Percentiles rank a stretch among this genome's conserved stretches.
These are phyloP conservation scores for Euschistus heros DNA, from an alignment of 1,140 invertebrate genomes.

Conservation along the genomic window DNA sequence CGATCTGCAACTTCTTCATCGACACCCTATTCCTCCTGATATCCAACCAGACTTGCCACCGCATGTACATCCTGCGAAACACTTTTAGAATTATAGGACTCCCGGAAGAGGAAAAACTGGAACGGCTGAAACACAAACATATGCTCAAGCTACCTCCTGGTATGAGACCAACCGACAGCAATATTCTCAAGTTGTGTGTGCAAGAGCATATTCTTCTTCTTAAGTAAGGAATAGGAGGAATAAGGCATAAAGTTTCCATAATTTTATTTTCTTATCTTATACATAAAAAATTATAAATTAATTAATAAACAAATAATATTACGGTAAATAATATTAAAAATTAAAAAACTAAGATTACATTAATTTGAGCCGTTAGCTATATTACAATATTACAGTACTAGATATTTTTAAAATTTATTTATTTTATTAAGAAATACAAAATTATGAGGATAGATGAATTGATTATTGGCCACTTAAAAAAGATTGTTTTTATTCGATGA, in stretches of 20 bases:
- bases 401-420: no score
- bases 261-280: no score
- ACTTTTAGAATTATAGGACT: neutral
- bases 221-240: neutral
- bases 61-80: neutral
- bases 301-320: no score
- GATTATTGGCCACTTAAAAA: no score
- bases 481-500: no score
- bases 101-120: neutral
- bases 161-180: neutral
- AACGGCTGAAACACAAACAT: neutral
- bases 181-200: constrained; percentile 1
- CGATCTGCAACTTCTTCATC: constrained; percentile 8
- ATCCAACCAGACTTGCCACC: constrained; percentile 3
- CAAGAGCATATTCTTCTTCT: constrained; percentile 10
- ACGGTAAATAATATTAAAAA: no score
- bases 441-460: no score
- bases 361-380: no score
- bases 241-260: neutral
- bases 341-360: no score
- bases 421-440: no score
- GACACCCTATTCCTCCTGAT: constrained; percentile 3
- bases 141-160: neutral
- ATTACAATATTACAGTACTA: no score
- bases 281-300: no score